These are phyloP conservation scores for Poeciliopsis infans DNA, from an alignment of 2,797 vertebrate genomes.

Conservation along the genomic window DNA sequence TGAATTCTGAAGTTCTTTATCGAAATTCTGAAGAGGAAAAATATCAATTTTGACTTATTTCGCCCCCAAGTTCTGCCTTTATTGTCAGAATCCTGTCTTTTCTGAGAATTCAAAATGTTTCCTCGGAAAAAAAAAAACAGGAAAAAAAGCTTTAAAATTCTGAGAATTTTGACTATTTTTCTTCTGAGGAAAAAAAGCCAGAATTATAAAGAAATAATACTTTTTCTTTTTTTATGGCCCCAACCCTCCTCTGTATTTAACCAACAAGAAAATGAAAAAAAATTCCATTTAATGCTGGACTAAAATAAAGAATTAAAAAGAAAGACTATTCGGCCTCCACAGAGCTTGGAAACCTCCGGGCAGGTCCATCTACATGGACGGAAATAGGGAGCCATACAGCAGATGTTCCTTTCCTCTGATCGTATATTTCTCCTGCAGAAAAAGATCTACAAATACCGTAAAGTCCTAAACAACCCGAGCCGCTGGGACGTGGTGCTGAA, in stretches of 20 bases:
- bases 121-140: no score
- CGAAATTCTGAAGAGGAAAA: no score
- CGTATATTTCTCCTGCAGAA: constrained; percentile 80
- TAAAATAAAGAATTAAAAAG: not conserved
- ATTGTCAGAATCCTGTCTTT: no score
- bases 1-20: no score
- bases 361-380: not conserved
- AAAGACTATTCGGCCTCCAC: not conserved
- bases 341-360: not conserved
- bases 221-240: no score
- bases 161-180: no score
- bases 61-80: no score
- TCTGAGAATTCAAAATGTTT: no score
- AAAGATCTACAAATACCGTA: constrained; percentile 99
- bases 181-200: no score
- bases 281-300: not conserved
- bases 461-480: constrained; percentile 96
- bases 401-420: not conserved
- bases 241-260: not conserved
- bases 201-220: no score
- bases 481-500: constrained; percentile 98
- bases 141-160: no score
- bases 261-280: not conserved
- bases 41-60: no score
- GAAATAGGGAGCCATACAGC: not conserved